Evolutionary conservation across 2,888 invertebrate genomes (phyloP), one percentile per base, ranked within the genome.

Genomic region (Iselma pallidipennis): DNA sequence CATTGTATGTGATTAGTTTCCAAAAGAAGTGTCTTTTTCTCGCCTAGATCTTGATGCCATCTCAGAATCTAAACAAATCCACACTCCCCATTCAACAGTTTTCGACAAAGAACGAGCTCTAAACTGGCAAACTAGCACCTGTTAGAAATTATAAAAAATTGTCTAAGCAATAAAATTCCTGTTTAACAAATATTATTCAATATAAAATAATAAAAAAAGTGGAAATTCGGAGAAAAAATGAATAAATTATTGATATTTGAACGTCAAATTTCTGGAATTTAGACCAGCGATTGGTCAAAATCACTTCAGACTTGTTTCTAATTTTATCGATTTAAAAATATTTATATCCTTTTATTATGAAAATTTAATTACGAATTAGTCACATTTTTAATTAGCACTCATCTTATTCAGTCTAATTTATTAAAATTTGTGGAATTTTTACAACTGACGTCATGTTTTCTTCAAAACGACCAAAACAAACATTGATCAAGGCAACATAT

Each of bases 1-100:
- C 61, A 49, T 49, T 23, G 19, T 16, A 16, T 62, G 61, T 62
- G 61, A 55, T 57, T 49, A 23, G 61, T 57, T 56, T 28, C 25
- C 49, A 61, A 61, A 19, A 19, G 19, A 9, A 21, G 19, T 42
- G 19, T 42, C 42, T 9, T 42, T 42, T 19, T 42, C 10, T 2
- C 10, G 9, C 42, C 10, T 4, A 19, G 10, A 42, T 42, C 42
- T 42, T 10, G 19, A 19, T 42, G 42, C 9, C 2, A 21, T 21
- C 10, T 10, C 21, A 37, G 6, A 37, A 37, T 37, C 16, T 37
- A 16, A 7, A 37, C 42, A 6, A 42, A 19, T 42, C 10, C 21
- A 19, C 42, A 42, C n/a, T n/a, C n/a, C n/a, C n/a, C n/a, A n/a
- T n/a, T n/a, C n/a, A n/a, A n/a, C 21, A 19, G 21, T 42, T 21